These are phyloP conservation scores for Aplodontia rufa DNA, from an alignment of 2,113 vertebrate genomes.

Conservation along the genomic window DNA sequence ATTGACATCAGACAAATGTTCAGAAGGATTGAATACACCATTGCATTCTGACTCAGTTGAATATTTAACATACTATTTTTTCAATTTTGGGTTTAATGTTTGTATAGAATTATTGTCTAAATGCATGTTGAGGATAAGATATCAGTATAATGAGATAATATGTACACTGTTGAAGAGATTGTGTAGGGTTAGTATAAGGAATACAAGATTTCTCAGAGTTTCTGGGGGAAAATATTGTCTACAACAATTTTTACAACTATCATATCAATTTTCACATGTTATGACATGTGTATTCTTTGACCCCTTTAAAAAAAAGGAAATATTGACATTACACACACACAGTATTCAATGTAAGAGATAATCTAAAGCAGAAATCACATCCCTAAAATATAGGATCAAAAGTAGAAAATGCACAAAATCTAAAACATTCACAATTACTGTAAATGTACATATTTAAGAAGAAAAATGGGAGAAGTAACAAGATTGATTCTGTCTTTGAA, in stretches of 20 bases:
- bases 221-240: not conserved
- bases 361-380: not conserved
- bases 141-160: not conserved
- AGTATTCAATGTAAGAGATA: not conserved
- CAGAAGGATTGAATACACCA: not conserved
- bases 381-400: not conserved
- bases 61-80: not conserved
- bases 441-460: not conserved
- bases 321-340: not conserved
- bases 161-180: not conserved
- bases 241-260: not conserved
- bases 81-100: not conserved
- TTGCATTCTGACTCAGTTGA: not conserved
- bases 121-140: not conserved
- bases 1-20: not conserved
- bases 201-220: not conserved
- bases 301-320: not conserved
- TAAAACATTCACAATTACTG: not conserved
- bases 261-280: not conserved
- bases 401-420: not conserved
- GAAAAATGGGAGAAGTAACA: not conserved
- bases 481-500: not conserved
- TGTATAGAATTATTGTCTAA: not conserved
- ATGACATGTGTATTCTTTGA: not conserved
- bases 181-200: not conserved